A percentile compares a stretch with the other conserved stretches of the same genome.
Conservation (phyloP, 2,888 invertebrate species). For the Epistrophe eligans region DNA sequence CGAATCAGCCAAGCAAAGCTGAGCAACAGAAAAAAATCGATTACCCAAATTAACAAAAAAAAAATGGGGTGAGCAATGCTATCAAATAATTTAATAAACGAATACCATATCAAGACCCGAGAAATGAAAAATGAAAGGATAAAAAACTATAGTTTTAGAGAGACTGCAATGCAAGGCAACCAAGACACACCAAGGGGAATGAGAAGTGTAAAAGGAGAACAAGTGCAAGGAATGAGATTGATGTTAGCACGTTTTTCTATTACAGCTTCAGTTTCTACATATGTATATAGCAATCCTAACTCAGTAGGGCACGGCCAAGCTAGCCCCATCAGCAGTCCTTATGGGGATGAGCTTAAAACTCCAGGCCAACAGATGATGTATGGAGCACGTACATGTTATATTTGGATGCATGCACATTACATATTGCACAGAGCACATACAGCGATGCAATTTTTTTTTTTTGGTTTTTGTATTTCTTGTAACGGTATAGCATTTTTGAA, state of each 20-base stretch:
- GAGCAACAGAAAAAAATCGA: slow-evolving; percentile 29
- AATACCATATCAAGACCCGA: slow-evolving; percentile 61
- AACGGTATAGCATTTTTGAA: slow-evolving; percentile 12
- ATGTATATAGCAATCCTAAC: neutral
- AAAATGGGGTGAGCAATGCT: slow-evolving; percentile 57
- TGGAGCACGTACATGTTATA: slow-evolving; percentile 59
- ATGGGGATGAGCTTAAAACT: slow-evolving; percentile 69
- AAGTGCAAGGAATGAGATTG: slow-evolving; percentile 67
- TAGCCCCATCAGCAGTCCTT: neutral
- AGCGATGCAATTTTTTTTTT: slow-evolving; percentile 24
- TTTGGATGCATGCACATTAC: slow-evolving; percentile 56
- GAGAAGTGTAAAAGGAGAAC: slow-evolving; percentile 5
- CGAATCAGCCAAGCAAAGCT: neutral
- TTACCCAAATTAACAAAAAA: slow-evolving; percentile 40
- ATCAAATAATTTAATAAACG: slow-evolving; percentile 71
- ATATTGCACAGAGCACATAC: slow-evolving; percentile 28
- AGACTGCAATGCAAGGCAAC: neutral
- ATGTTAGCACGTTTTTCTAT: slow-evolving; percentile 75
- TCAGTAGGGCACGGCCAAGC: neutral
- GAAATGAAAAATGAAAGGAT: slow-evolving; percentile 29
- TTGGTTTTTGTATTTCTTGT: neutral
- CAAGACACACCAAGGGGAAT: neutral
- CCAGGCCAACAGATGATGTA: slow-evolving; percentile 70
- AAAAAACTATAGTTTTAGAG: neutral
- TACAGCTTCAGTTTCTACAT: slow-evolving; percentile 43